These are phyloP conservation scores for Scaeva pyrastri DNA, from an alignment of 2,888 invertebrate species.

Conservation along the genomic window DNA sequence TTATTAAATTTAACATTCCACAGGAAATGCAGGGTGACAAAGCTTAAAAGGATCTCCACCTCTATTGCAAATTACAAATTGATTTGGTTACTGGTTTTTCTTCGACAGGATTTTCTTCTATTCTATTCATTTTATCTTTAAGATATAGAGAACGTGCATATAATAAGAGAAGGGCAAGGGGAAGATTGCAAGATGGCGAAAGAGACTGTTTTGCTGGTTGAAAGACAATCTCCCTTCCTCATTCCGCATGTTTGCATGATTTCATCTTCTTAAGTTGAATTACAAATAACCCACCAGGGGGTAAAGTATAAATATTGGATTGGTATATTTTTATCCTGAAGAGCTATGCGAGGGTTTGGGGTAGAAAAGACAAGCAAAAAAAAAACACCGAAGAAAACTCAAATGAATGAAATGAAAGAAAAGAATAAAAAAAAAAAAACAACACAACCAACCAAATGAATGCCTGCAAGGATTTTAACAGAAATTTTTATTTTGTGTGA, in stretches of 20 bases:
- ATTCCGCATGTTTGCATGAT: slow-evolving; percentile 56
- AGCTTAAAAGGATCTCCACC: slow-evolving; percentile 57
- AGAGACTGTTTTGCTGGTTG: slow-evolving; percentile 3
- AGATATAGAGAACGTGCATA: slow-evolving; percentile 52
- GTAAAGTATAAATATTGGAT: slow-evolving; percentile 66
- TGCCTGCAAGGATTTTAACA: slow-evolving; percentile 70
- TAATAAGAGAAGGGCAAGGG: not conserved
- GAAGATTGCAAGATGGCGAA: slow-evolving; percentile 5
- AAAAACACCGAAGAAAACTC: slow-evolving; percentile 14
- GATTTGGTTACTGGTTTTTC: slow-evolving; percentile 69
- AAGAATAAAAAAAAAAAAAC: not conserved
- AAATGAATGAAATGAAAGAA: slow-evolving; percentile 63
- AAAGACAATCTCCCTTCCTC: slow-evolving; percentile 25
- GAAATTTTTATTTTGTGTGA: slow-evolving; percentile 74
- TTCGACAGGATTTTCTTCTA: slow-evolving; percentile 24
- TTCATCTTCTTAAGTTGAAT: slow-evolving; percentile 74
- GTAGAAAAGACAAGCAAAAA: slow-evolving; percentile 10
- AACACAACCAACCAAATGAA: slow-evolving; percentile 38
- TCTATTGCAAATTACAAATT: slow-evolving; percentile 66
- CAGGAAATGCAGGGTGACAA: slow-evolving; percentile 28
- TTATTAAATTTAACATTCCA: slow-evolving; percentile 62
- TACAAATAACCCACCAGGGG: slow-evolving; percentile 73
- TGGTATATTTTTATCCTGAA: slow-evolving; percentile 47
- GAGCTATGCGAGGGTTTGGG: not conserved
- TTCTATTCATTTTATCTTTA: slow-evolving; percentile 23